Evolutionary conservation across 1,140 invertebrate genomes (phyloP).

Genomic region (Goniozus legneri): DNA sequence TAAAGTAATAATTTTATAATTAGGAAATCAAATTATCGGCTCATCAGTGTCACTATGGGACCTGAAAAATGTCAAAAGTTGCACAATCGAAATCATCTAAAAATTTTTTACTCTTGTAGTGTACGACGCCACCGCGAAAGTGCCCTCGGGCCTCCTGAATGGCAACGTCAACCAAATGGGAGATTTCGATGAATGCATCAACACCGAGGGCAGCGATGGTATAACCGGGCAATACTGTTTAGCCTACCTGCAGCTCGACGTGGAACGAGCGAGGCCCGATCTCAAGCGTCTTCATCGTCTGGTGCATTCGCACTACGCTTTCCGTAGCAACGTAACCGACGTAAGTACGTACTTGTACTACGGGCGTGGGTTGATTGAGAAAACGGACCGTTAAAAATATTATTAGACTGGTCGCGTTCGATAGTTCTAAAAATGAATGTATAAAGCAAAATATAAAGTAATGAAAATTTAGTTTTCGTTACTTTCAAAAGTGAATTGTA

Average conservation of each 20-base stretch:
- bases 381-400: no score
- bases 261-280: constrained; percentile 51
- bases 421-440: no score
- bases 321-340: constrained; percentile 61
- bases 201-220: constrained; percentile 39
- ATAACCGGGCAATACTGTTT: constrained; percentile 63
- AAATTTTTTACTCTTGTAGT: constrained; percentile 44
- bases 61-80: neutral
- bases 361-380: no score
- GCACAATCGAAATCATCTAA: neutral
- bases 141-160: constrained; percentile 60
- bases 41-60: no score
- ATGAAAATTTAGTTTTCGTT: no score
- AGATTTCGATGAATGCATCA: constrained; percentile 63
- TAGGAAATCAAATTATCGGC: neutral
- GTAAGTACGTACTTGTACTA: constrained; percentile 55
- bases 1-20: neutral
- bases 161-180: constrained; percentile 65
- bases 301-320: constrained; percentile 63
- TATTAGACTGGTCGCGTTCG: no score
- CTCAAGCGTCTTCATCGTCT: constrained; percentile 57
- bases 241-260: constrained; percentile 56
- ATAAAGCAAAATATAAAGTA: no score
- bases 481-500: no score
- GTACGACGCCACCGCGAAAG: constrained; percentile 61